A percentile compares a stretch with the other conserved stretches of the same genome.
Evolutionary conservation across 64 coral and sea anemone genomes (phyloP).

Genomic region (Dendrophyllia cribrosa): DNA sequence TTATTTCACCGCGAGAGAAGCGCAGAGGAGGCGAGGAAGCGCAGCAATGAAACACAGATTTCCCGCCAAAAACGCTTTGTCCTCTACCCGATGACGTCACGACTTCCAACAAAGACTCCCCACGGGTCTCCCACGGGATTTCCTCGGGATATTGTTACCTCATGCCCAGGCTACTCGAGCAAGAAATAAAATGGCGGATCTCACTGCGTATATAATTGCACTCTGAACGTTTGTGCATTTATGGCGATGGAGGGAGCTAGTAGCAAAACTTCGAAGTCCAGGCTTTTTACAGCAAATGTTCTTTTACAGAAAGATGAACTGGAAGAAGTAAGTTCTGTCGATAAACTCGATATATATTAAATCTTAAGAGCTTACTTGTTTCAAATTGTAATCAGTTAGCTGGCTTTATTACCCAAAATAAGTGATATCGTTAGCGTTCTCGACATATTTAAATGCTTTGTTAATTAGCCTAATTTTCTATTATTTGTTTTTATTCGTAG

Average conservation of each 20-base stretch:
- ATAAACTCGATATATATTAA: too few relatives aligned
- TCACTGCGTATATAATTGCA: background rate
- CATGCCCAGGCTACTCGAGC: background rate
- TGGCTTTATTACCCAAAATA: background rate
- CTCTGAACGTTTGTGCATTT: background rate
- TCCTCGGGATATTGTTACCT: background rate
- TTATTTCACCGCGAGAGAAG: background rate
- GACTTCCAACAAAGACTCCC: too few relatives aligned
- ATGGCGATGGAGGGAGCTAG: background rate
- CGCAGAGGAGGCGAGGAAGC: background rate
- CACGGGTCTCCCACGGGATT: too few relatives aligned
- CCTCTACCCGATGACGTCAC: background rate
- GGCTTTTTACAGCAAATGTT: conserved; percentile 68
- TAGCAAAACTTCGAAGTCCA: conserved; percentile 16
- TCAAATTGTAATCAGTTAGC: background rate
- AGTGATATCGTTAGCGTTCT: too few relatives aligned
- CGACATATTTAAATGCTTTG: too few relatives aligned
- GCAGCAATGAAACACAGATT: background rate
- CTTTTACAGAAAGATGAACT: conserved; percentile 67
- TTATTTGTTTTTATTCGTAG: too few relatives aligned
- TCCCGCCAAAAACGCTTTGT: conserved; percentile 5
- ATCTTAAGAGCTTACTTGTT: too few relatives aligned
- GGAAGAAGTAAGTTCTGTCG: conserved; percentile 45
- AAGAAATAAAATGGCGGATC: background rate
- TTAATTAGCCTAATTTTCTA: too few relatives aligned